A percentile compares a stretch with the other conserved stretches of the same genome.
These are phyloP conservation scores for Pygocentrus nattereri DNA, from an alignment of 2,797 vertebrate species.

Conservation along the genomic window DNA sequence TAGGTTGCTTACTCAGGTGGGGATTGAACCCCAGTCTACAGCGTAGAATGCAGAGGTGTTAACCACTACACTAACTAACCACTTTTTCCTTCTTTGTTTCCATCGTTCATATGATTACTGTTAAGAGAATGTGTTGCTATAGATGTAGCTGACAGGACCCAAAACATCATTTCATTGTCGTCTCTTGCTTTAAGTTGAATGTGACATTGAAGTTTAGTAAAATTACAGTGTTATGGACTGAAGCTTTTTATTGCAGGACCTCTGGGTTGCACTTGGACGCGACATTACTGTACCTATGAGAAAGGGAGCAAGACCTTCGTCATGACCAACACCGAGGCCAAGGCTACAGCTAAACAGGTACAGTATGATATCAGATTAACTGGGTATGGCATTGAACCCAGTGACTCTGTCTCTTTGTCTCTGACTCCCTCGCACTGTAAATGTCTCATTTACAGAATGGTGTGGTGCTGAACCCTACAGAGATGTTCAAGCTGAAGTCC, in stretches of 20 bases:
- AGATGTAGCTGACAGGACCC: too few relatives aligned
- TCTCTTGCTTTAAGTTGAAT: too few relatives aligned
- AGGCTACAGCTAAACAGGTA: constrained; percentile 91
- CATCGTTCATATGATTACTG: too few relatives aligned
- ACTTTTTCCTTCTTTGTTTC: too few relatives aligned
- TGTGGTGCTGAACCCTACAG: constrained; percentile 84
- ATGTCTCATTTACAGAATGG: constrained; percentile 81
- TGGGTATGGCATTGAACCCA: not conserved
- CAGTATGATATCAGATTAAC: not conserved
- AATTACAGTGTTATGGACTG: not conserved
- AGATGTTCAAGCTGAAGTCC: constrained; percentile 92
- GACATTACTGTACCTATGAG: constrained; percentile 95
- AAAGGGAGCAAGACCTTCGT: constrained; percentile 92
- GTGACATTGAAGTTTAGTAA: not conserved
- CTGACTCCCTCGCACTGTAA: not conserved
- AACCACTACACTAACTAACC: too few relatives aligned
- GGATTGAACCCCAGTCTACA: too few relatives aligned
- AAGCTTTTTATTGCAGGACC: constrained; percentile 80
- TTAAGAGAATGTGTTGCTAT: too few relatives aligned
- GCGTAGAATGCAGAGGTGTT: too few relatives aligned
- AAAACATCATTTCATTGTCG: too few relatives aligned
- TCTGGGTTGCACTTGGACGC: constrained; percentile 91
- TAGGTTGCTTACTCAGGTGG: too few relatives aligned
- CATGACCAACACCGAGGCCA: constrained; percentile 90
- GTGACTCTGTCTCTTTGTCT: not conserved